A percentile compares a stretch with the other conserved stretches of the same genome.
Evolutionary conservation across 35 echinoderm and acorn worm genomes (phyloP).

Genomic region (Eucidaris tribuloides): DNA sequence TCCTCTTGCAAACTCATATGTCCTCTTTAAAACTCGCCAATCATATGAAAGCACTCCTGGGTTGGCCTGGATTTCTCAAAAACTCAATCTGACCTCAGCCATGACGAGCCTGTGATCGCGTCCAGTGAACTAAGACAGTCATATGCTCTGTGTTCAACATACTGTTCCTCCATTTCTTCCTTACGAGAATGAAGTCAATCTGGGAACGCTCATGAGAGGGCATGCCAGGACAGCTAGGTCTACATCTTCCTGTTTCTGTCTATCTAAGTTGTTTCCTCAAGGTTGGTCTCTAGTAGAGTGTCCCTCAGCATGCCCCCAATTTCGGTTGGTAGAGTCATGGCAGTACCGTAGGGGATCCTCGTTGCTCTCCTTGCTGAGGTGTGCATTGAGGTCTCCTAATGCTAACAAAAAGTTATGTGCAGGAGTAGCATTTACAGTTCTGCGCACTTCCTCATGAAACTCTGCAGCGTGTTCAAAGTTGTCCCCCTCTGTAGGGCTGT

Average conservation of each 20-base stretch:
- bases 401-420: not conserved
- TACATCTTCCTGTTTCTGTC: not conserved
- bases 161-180: slow-evolving; percentile 33
- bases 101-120: slow-evolving; percentile 29
- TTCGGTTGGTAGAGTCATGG: not conserved
- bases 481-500: slow-evolving; percentile 1
- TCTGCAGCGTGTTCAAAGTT: not conserved
- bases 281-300: not conserved
- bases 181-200: slow-evolving; percentile 29
- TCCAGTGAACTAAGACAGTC: slow-evolving; percentile 1
- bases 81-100: not conserved
- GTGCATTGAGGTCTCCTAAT: not conserved
- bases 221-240: not conserved
- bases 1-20: not conserved
- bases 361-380: not conserved
- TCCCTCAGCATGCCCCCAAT: not conserved
- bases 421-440: not conserved
- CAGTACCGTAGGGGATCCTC: not conserved
- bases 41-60: not conserved
- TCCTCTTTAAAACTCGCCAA: not conserved
- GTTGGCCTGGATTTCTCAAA: not conserved
- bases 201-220: not conserved
- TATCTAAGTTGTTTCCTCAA: not conserved
- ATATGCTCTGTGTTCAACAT: slow-evolving; percentile 9
- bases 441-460: not conserved